Base-by-base conservation (phyloP, 2,888 invertebrate genomes). In the Tenthredo amoena region DNA sequence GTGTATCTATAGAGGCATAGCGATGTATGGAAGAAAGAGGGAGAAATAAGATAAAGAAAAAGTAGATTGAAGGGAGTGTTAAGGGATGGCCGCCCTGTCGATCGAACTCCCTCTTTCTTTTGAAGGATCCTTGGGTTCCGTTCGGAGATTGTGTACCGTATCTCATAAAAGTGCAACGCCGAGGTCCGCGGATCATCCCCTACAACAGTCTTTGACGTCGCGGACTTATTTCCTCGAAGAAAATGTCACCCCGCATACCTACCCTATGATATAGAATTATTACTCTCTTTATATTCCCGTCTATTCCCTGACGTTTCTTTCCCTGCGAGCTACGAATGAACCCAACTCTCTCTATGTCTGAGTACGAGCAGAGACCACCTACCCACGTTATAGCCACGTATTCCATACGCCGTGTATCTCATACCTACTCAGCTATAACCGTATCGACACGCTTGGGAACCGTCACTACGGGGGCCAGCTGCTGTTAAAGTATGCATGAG, bases 401-500 rank as follows among this genome's bases (percentile, higher is more conserved):
- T 72, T 43, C 10, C 21, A 43, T n/a, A 55, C n/a, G 5, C 55
- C 34, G 26, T 68, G 34, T 68, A 40, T 43, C 21, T n/a, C 21
- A 43, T 43, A 81, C 62, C 37, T 62, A 37, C 58, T 40, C 34
- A 40, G 21, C n/a, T 62, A 62, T 81, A 40, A 40, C 37, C 58
- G 37, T 58, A 92, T 92, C 91, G 92, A 92, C 92, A 90, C 90
- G 91, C 92, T 91, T 92, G 92, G 91, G 92, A 92, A 92, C 92
- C 90, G 90, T 91, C 90, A 88, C 91, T 91, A 88, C 68, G 88
- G 88, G 88, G 89, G 89, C 88, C 92, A 92, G 91, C 92, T 91
- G 91, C 89, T 88, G 87, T 90, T 92, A 91, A 92, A 92, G 91
- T 92, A 92, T 92, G 92, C 92, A 92, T 91, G 92, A 92, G 90